phyloP scores from a whole-genome alignment of 37 sponge, comb jelly and placozoan species.

The Halisarca cf. caerulea region DNA sequence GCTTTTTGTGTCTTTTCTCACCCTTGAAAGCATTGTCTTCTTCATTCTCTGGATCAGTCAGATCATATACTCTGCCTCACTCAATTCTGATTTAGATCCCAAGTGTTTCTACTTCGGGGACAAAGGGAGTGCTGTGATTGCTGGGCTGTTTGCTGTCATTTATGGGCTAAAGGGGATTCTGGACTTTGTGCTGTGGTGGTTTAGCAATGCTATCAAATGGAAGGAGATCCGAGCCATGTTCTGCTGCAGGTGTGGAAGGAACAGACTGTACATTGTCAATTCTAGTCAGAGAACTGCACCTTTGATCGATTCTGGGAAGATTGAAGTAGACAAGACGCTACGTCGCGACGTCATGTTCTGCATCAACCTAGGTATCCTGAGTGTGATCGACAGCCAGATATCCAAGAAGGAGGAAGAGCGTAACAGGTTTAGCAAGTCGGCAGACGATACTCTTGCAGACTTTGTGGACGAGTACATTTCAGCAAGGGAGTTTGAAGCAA shows the following conservation, averaged over 20 bases:
- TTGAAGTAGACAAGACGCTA: conserved; percentile 62
- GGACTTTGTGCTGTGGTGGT: conserved; percentile 75
- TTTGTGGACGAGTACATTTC: conserved; percentile 55
- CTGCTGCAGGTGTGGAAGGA: neutral
- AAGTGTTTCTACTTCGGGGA: conserved; percentile 15
- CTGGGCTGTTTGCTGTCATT: conserved; percentile 59
- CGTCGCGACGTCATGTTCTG: conserved; percentile 74
- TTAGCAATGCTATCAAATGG: conserved; percentile 57
- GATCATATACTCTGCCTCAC: neutral
- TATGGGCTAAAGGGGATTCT: conserved; percentile 72
- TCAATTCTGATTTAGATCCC: neutral
- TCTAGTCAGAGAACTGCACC: conserved; percentile 27
- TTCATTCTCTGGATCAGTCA: conserved; percentile 61
- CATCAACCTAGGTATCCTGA: conserved; percentile 79
- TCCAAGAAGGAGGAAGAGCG: conserved; percentile 24
- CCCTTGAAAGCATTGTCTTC: conserved; percentile 54
- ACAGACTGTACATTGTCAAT: neutral
- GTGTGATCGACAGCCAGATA: conserved; percentile 31
- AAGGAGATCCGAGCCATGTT: conserved; percentile 43
- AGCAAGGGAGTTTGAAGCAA: conserved; percentile 29
- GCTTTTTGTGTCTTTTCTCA: conserved; percentile 54
- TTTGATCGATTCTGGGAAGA: conserved; percentile 30
- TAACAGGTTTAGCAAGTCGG: conserved; percentile 30
- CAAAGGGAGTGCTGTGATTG: conserved; percentile 27
- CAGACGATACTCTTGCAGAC: conserved; percentile 49